Conservation (phyloP, 1,140 invertebrate species). For the Lepidurus packardi region DNA sequence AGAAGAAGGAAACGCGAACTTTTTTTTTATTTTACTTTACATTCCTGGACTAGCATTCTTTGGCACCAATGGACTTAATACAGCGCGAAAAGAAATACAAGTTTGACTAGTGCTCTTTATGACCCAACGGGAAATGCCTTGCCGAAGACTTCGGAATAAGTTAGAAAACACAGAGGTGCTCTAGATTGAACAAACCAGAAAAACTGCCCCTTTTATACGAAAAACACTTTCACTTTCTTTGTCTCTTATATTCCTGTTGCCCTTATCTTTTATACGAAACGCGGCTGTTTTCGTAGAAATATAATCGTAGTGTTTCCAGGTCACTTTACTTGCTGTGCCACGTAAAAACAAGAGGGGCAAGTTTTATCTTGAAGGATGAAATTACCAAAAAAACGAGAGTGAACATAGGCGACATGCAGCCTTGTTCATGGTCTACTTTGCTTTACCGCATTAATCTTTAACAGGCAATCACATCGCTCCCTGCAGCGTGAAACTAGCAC, state of each 20-base stretch:
- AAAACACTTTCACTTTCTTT: not conserved
- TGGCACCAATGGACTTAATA: too few species aligned
- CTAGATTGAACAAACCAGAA: slow-evolving; percentile 14
- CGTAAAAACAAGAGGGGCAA: too few species aligned
- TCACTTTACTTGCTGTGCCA: too few species aligned
- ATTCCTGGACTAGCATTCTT: too few species aligned
- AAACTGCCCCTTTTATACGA: not conserved
- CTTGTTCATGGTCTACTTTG: not conserved
- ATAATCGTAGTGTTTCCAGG: too few species aligned
- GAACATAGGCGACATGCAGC: not conserved
- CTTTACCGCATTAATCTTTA: not conserved
- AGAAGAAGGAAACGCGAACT: too few species aligned
- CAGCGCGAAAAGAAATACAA: not conserved
- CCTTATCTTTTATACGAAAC: not conserved
- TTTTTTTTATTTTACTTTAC: too few species aligned
- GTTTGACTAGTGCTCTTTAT: not conserved
- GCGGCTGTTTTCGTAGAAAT: not conserved
- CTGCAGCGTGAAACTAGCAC: not conserved
- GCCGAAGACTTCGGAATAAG: not conserved
- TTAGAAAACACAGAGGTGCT: not conserved
- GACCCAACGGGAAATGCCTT: not conserved
- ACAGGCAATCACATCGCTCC: not conserved
- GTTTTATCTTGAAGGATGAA: too few species aligned
- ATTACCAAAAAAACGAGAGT: not conserved
- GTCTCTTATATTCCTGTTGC: not conserved